phyloP scores from a whole-genome alignment of 2,113 vertebrate genomes.

The Scalopus aquaticus region DNA sequence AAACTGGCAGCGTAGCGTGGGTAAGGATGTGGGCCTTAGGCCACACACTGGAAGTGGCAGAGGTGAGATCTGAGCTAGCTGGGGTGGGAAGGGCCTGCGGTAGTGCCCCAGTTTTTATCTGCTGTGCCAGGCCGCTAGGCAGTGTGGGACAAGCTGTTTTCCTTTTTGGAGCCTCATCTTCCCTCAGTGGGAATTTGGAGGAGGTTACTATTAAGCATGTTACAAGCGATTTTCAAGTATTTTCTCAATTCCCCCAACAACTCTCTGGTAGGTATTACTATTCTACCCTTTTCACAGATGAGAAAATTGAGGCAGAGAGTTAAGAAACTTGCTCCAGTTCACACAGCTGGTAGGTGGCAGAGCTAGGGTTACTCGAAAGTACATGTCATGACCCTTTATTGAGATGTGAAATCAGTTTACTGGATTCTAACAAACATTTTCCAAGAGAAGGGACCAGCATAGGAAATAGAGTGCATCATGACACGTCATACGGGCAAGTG shows the following conservation, averaged over 20 bases:
- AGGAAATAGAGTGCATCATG: neutral
- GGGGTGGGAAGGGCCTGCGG: neutral
- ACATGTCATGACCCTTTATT: constrained; percentile 24
- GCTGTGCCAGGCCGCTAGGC: neutral
- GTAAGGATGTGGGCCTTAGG: neutral
- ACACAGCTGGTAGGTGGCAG: constrained; percentile 43
- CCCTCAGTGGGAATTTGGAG: neutral
- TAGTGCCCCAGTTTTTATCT: neutral
- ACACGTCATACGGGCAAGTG: constrained; percentile 57
- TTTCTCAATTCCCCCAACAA: neutral
- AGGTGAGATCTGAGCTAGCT: neutral
- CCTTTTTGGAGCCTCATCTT: constrained; percentile 24
- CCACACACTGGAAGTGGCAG: neutral
- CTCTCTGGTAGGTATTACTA: neutral
- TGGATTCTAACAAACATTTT: constrained; percentile 42
- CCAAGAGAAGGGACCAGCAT: neutral
- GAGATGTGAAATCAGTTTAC: constrained; percentile 36
- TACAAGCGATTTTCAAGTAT: neutral
- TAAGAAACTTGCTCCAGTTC: constrained; percentile 7
- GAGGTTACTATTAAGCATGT: constrained; percentile 23
- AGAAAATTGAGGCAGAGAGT: constrained; percentile 36
- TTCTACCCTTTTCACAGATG: neutral
- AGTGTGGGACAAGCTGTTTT: constrained; percentile 26
- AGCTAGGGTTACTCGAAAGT: constrained; percentile 32
- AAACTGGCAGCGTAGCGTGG: neutral